Base-by-base conservation (phyloP, 1,140 invertebrate genomes). In the Drosophila kurseongensis region DNA sequence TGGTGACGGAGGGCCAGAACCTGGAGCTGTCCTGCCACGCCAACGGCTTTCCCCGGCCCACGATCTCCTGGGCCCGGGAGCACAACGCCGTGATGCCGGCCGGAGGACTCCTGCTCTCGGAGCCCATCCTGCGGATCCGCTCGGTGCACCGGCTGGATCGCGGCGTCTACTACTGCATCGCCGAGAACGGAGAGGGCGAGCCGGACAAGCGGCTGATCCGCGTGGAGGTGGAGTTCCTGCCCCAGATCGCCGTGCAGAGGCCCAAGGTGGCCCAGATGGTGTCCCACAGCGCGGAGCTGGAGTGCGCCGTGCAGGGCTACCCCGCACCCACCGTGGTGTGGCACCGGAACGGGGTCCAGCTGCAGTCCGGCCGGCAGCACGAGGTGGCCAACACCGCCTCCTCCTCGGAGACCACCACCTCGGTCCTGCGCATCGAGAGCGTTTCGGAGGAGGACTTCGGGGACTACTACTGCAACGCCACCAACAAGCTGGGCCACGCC, bases 111-210 rank as follows among this genome's bases (percentile, higher is more conserved):
- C 94, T 95, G 68, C 94, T 95, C n/a, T 48, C 95, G 50, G 96
- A 96, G 1, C 96, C 96, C 68, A 94, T 94, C 35, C 92, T 97
- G 41, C 95, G 95, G 80, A 96, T 97, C 55, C 92, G 93, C 32
- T 32, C 91, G 0, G 94, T 96, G 40, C 94, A 93, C 14, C 97
- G 97, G 78, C 95, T 97, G 88, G 96, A 98, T 91, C 93, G 96
- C 52, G 97, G 97, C 5, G 96, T 95, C 0, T 98, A 98, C 91
- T 97, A 96, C 74, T 98, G 97, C 89, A 95, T 97, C 12, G 97
- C 97, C 38, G 95, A 97, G 89, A 98, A 98, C 91, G 96, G 94
- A 42, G 96, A 97, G 32, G 96, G 97, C 3, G 94, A 94, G 75
- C 96, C 96, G 16, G 94, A 95, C 14, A 92, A 94, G 56, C 93